Evolutionary conservation across 2,888 invertebrate species (phyloP).

Genomic region (Volucella inflata): DNA sequence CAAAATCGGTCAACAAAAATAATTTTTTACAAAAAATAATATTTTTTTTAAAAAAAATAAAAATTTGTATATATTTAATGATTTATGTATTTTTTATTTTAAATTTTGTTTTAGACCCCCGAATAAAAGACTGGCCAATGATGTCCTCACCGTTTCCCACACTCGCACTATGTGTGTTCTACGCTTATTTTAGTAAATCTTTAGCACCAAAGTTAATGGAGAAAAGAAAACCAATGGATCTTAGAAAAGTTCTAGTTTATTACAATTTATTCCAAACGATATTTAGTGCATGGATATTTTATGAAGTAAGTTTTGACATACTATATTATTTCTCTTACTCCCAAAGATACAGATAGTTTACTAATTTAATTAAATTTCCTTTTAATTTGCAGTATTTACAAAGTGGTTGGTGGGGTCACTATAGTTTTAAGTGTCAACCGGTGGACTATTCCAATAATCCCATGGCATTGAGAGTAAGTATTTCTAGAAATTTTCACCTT

Average conservation of each 20-base stretch:
- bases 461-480: constrained; percentile 88
- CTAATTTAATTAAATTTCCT: neutral
- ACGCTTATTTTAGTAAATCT: constrained; percentile 92
- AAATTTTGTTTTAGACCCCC: constrained; percentile 88
- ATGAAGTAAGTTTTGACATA: constrained; percentile 88
- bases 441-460: constrained; percentile 92
- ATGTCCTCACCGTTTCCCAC: constrained; percentile 96
- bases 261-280: constrained; percentile 96
- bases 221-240: constrained; percentile 93
- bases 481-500: constrained; percentile 3
- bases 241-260: constrained; percentile 90
- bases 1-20: too few relatives aligned
- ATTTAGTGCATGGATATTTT: constrained; percentile 95
- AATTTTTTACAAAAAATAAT: too few relatives aligned
- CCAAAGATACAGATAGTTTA: neutral
- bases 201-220: constrained; percentile 95
- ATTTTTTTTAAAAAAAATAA: neutral
- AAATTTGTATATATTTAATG: neutral
- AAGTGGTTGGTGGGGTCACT: constrained; percentile 91
- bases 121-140: constrained; percentile 94
- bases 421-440: constrained; percentile 93
- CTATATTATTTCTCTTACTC: neutral
- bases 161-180: constrained; percentile 90
- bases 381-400: constrained; percentile 85
- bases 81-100: constrained; percentile 24